phyloP scores from a whole-genome alignment of 2,888 invertebrate genomes.

The Chaetogeoica ovagalla region DNA sequence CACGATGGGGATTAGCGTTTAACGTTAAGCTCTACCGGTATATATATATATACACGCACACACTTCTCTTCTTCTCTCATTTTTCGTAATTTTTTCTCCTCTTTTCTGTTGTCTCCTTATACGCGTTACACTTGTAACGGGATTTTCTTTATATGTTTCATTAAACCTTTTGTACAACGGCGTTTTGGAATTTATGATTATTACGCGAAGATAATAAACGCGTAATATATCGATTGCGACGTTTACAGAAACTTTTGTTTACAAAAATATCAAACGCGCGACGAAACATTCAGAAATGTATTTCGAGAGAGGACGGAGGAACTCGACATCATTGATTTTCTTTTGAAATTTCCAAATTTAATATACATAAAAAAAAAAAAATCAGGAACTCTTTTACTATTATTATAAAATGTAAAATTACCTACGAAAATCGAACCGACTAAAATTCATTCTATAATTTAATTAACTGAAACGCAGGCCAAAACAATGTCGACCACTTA shows the following conservation, averaged over 20 bases:
- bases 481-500: no score
- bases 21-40: conserved; percentile 27
- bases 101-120: not conserved
- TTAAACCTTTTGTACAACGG: not conserved
- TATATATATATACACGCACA: not conserved
- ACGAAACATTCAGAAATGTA: no score
- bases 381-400: no score
- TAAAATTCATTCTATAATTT: no score
- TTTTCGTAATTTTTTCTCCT: not conserved
- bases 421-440: no score
- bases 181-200: not conserved
- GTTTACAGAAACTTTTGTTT: not conserved
- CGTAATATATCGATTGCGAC: not conserved
- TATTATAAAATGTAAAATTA: no score
- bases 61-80: not conserved
- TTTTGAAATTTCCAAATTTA: no score
- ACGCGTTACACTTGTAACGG: not conserved
- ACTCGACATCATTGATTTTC: no score
- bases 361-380: no score
- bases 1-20: conserved; percentile 32
- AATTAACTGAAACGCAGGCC: no score
- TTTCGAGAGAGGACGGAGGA: no score
- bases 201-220: not conserved
- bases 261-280: not conserved
- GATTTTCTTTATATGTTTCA: not conserved